Conservation (phyloP, 2,113 vertebrate genomes). For the Tyto alba region DNA sequence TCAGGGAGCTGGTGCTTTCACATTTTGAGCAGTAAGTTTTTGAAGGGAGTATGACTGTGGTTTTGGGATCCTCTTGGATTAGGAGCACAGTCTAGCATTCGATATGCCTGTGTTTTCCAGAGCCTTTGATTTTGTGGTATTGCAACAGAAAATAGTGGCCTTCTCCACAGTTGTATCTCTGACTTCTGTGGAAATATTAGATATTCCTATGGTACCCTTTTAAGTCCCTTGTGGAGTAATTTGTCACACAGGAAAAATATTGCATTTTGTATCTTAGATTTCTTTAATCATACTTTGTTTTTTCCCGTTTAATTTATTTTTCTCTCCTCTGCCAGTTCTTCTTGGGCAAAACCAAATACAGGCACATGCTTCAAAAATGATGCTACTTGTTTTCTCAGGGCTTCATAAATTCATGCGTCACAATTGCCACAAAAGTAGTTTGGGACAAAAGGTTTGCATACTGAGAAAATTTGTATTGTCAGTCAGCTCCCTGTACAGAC, state of each 20-base stretch:
- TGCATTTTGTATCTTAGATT: neutral
- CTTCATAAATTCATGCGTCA: neutral
- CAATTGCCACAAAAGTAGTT: neutral
- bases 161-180: neutral
- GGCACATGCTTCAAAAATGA: neutral
- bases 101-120: neutral
- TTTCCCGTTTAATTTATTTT: neutral
- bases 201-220: neutral
- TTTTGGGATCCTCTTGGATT: neutral
- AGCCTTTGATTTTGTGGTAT: neutral
- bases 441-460: neutral
- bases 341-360: neutral
- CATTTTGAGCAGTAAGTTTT: neutral
- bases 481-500: neutral
- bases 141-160: neutral
- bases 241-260: neutral
- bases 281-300: neutral
- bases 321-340: neutral
- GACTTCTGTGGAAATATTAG: neutral
- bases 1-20: neutral
- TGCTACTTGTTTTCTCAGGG: neutral
- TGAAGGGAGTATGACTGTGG: neutral
- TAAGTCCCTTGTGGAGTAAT: neutral
- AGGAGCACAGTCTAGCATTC: neutral
- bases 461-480: constrained; percentile 7